These are phyloP conservation scores for Heterocephalus glaber DNA, from an alignment of 2,113 vertebrate genomes.

Conservation along the genomic window DNA sequence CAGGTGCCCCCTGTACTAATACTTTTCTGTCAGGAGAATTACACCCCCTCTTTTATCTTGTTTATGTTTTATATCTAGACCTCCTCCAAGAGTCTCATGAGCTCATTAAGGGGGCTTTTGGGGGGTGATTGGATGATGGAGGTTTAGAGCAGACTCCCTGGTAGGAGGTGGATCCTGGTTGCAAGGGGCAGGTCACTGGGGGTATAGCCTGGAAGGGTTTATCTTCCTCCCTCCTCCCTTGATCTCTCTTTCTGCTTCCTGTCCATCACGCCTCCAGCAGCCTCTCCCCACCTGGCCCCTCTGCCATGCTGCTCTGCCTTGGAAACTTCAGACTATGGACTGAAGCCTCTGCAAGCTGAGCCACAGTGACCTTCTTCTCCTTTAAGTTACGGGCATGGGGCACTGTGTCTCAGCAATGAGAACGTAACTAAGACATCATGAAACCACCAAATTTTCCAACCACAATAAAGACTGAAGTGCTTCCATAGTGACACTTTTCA, in stretches of 20 bases:
- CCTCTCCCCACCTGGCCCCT: background rate
- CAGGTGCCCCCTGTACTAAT: background rate
- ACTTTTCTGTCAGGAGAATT: background rate
- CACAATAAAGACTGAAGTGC: background rate
- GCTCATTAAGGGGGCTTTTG: background rate
- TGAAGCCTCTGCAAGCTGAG: background rate
- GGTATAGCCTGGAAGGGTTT: background rate
- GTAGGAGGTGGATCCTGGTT: background rate
- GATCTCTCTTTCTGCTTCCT: background rate
- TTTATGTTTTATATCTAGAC: background rate
- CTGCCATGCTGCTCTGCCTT: background rate
- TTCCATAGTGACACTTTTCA: background rate
- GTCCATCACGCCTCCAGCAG: background rate
- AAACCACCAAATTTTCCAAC: background rate
- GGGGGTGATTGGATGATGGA: background rate
- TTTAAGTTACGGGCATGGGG: background rate
- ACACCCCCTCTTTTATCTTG: background rate
- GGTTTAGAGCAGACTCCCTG: background rate
- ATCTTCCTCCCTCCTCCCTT: background rate
- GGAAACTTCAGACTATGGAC: background rate
- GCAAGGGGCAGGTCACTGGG: background rate
- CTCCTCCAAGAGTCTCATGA: background rate
- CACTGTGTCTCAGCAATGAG: background rate
- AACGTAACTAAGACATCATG: background rate
- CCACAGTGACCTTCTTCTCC: background rate